Evolutionary conservation across 2,797 vertebrate genomes (phyloP).

Genomic region (Potorous gilbertii): DNA sequence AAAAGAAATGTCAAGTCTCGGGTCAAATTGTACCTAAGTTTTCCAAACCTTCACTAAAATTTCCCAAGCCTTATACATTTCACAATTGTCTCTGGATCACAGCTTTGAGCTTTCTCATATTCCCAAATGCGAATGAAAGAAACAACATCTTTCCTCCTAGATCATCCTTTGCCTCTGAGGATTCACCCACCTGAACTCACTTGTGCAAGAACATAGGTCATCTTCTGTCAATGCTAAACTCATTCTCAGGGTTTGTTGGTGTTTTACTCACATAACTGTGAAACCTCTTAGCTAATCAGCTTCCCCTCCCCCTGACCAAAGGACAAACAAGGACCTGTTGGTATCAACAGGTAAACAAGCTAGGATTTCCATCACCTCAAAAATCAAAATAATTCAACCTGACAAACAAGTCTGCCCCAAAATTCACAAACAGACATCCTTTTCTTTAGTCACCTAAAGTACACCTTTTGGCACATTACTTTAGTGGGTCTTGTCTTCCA

Average conservation of each 20-base stretch:
- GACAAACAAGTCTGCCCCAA: neutral
- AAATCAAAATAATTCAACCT: neutral
- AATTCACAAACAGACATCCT: neutral
- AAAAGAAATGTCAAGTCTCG: neutral
- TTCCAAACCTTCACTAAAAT: neutral
- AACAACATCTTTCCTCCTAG: neutral
- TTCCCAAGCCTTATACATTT: neutral
- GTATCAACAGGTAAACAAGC: neutral
- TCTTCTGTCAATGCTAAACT: neutral
- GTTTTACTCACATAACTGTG: neutral
- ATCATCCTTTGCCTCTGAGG: neutral
- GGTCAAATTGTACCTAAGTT: neutral
- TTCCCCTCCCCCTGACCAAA: neutral
- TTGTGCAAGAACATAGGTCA: neutral
- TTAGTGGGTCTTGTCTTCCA: neutral
- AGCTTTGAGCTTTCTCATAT: neutral
- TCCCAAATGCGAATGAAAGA: neutral
- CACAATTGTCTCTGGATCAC: neutral
- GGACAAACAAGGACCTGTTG: neutral
- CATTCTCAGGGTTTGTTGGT: neutral
- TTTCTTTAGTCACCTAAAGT: neutral
- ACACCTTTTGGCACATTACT: neutral
- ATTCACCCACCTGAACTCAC: neutral
- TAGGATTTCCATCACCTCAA: neutral
- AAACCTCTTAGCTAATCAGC: neutral